Evolutionary conservation across 2,113 vertebrate genomes (phyloP), one percentile per base, ranked within the genome.

Genomic region (Ptilonorhynchus violaceus): DNA sequence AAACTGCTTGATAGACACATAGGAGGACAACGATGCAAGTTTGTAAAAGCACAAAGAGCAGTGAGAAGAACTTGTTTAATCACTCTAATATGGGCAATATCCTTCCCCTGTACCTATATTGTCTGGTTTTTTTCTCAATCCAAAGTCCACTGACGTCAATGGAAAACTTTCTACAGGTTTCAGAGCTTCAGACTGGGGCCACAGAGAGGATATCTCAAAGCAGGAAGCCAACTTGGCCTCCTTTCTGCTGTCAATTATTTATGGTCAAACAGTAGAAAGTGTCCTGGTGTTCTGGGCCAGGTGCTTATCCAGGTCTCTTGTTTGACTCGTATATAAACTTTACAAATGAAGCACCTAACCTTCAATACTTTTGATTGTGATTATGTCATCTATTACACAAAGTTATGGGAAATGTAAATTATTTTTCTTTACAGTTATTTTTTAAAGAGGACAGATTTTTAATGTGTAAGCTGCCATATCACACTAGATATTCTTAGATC

Each of bases 311-410:
- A 68, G 39, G 10, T 28, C 5, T 41, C 37, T 66, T 63, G 9
- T 49, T 25, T 64, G 44, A 15, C 30, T 47, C 0, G 0, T 56
- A 8, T 25, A 22, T 21, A n/a, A 63, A 79, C 21, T 67, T 44
- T 16, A 37, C 6, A 28, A 63, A 6, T 58, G 52, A 28, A 47
- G 19, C 3, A 30, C 12, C 3, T 30, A 79, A 8, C 5, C 3
- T 17, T 67, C 67, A 24, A 10, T 7, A 33, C 1, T 35, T 55
- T 79, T 56, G 30, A 27, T 19, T 52, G 28, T 3, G 1, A 50
- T 58, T 52, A 20, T 3, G 1, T 63, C 15, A 20, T 33, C 15
- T 50, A 13, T 33, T 63, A 19, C 42, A 58, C 30, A 68, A 58
- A 68, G 63, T 37, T 30, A 56, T 20, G 13, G 21, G 15, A 69